Conservation (phyloP, 2,888 invertebrate species). For the Himalopsyche japonica region DNA sequence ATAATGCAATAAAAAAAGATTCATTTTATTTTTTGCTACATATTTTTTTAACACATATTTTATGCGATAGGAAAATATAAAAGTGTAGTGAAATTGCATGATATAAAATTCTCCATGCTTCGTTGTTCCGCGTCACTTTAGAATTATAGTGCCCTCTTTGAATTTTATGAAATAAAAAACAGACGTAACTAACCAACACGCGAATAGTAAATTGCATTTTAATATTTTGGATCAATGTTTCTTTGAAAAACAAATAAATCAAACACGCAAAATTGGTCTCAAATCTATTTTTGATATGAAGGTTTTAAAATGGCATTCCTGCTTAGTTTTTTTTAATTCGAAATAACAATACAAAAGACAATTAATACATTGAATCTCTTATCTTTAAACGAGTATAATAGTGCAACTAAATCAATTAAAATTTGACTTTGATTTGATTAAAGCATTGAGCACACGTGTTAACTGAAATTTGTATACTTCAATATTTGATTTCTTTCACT, state of each 20-base stretch:
- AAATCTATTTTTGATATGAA: not conserved
- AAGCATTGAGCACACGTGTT: too few relatives aligned
- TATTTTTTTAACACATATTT: not conserved
- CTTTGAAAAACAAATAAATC: not conserved
- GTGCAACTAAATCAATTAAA: too few relatives aligned
- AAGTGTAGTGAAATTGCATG: not conserved
- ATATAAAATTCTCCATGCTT: not conserved
- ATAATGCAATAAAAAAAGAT: too few relatives aligned
- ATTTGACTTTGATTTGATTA: too few relatives aligned
- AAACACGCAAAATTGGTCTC: not conserved
- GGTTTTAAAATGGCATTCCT: too few relatives aligned
- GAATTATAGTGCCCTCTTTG: not conserved
- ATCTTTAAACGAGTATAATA: too few relatives aligned
- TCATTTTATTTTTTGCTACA: too few relatives aligned
- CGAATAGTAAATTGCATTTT: not conserved
- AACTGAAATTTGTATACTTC: too few relatives aligned
- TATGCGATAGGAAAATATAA: not conserved
- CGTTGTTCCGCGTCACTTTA: not conserved
- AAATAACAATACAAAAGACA: too few relatives aligned
- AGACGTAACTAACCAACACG: not conserved
- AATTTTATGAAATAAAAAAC: not conserved
- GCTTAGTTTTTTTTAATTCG: too few relatives aligned
- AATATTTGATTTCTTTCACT: too few relatives aligned
- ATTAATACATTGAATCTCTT: too few relatives aligned
- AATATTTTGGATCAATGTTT: not conserved